Percentiles rank a stretch among this genome's conserved stretches.
Evolutionary conservation across 2,113 vertebrate species (phyloP).

Genomic region (Phycodurus eques): DNA sequence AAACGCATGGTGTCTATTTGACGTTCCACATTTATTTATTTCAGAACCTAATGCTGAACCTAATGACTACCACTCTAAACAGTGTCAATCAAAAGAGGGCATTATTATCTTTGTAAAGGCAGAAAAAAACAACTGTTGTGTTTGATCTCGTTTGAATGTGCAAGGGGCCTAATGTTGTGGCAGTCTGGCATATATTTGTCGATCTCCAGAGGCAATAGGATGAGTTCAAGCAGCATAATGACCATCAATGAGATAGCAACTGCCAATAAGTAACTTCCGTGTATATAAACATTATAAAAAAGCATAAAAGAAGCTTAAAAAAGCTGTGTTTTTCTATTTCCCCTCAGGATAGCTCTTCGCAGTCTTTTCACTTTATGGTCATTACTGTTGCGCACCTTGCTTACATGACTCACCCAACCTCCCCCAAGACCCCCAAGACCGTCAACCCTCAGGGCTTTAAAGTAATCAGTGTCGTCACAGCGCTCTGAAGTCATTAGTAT

Average conservation of each 20-base stretch:
- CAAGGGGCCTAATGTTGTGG: background rate
- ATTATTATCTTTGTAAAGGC: background rate
- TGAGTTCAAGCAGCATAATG: background rate
- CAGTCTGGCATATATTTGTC: background rate
- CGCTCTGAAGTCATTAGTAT: conserved; percentile 43
- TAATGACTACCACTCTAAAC: background rate
- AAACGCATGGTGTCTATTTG: too few species aligned
- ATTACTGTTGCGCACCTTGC: conserved; percentile 27
- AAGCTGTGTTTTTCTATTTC: background rate
- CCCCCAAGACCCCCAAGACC: conserved; percentile 21
- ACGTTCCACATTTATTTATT: background rate
- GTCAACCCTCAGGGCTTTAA: conserved; percentile 41
- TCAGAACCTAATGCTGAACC: background rate
- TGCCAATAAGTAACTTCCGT: background rate
- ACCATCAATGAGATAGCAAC: background rate
- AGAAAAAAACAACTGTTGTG: background rate
- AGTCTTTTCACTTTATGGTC: conserved; percentile 20
- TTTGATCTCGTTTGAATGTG: background rate
- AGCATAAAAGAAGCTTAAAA: background rate
- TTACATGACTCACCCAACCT: conserved; percentile 41
- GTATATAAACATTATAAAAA: background rate
- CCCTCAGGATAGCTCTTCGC: background rate
- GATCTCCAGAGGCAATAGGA: background rate
- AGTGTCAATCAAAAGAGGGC: background rate
- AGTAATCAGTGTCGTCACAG: conserved; percentile 21